Evolutionary conservation across 2,888 invertebrate genomes (phyloP).

Genomic region (Nipponacmea schrenckii): DNA sequence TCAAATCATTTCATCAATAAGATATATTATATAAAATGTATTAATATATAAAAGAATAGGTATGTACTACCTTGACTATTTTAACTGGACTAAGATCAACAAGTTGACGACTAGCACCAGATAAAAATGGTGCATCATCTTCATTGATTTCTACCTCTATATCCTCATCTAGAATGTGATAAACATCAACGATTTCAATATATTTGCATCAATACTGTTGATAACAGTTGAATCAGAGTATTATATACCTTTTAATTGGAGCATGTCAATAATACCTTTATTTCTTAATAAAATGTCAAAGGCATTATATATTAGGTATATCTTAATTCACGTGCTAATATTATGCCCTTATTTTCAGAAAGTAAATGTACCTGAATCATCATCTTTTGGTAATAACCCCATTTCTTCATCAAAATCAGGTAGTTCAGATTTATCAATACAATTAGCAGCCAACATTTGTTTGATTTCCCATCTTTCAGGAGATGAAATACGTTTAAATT

Average conservation of each 20-base stretch:
- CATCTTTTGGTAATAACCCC: conserved; percentile 83
- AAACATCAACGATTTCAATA: neutral
- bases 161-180: conserved; percentile 82
- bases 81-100: conserved; percentile 92
- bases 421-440: conserved; percentile 90
- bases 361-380: conserved; percentile 61
- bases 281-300: too few species aligned
- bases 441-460: conserved; percentile 94
- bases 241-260: too few species aligned
- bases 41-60: too few species aligned
- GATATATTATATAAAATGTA: too few species aligned
- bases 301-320: too few species aligned
- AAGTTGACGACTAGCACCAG: conserved; percentile 81
- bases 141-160: conserved; percentile 98
- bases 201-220: neutral
- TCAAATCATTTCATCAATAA: too few species aligned
- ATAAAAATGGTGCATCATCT: conserved; percentile 95
- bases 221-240: neutral
- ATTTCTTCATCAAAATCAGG: conserved; percentile 98
- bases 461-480: conserved; percentile 97
- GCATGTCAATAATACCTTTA: too few species aligned
- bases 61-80: conserved; percentile 80
- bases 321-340: too few species aligned
- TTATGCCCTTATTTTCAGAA: too few species aligned
- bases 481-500: conserved; percentile 80